phyloP scores from a whole-genome alignment of 2,888 invertebrate genomes.

The Nasonovia ribisnigri region DNA sequence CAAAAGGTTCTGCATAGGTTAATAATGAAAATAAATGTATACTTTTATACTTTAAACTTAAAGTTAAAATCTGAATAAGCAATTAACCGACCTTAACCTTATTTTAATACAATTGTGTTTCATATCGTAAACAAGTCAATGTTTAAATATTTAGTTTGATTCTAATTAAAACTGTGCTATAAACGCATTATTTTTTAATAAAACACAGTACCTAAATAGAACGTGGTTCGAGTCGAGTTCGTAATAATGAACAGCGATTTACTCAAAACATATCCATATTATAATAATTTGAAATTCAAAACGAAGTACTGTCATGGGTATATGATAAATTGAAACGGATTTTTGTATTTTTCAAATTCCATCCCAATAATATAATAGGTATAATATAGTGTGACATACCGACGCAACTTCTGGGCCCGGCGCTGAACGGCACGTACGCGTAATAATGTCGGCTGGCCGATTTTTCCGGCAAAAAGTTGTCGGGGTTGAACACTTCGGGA shows the following conservation, averaged over 20 bases:
- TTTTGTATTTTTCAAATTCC: neutral
- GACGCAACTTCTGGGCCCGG: conserved; percentile 85
- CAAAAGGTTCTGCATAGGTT: conserved; percentile 29
- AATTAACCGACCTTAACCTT: conserved; percentile 15
- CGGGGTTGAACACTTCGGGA: conserved; percentile 84
- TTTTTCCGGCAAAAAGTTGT: conserved; percentile 86
- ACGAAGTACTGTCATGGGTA: neutral
- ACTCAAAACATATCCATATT: neutral
- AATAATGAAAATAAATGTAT: conserved; percentile 33
- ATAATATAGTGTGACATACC: conserved; percentile 72
- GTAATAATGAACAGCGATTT: neutral
- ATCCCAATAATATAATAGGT: neutral
- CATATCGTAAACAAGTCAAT: neutral
- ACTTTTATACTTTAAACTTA: neutral
- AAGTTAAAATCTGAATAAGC: conserved; percentile 41
- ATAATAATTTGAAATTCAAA: neutral
- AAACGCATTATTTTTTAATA: neutral
- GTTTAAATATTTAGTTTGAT: neutral
- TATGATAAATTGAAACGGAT: neutral
- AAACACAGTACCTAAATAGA: neutral
- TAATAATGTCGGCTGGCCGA: conserved; percentile 84
- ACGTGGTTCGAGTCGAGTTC: neutral
- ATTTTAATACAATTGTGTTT: conserved; percentile 12
- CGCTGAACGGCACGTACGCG: conserved; percentile 85
- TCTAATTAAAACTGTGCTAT: neutral